Base-by-base conservation (phyloP, 2,797 vertebrate genomes). In the Spinus olivaceus region DNA sequence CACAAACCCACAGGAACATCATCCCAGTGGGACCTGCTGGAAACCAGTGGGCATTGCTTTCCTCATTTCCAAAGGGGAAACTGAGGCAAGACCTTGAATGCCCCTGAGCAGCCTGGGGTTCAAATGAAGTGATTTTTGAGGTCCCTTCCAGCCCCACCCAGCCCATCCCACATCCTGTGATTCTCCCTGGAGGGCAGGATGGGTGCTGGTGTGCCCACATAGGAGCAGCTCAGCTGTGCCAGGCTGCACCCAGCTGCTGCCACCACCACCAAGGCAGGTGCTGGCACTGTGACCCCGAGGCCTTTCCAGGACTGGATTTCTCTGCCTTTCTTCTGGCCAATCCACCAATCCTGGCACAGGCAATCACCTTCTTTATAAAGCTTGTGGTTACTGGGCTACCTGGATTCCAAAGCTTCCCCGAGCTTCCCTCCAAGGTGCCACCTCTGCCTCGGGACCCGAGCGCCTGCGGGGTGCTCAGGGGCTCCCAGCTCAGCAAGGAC, bases 241-340 rank as follows among this genome's bases (percentile, higher is more conserved):
- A 6, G n/a, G 67, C 61, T 70, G 69, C 42, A 24, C 57, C 72
- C 21, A 35, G 8, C 44, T 28, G 24, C 16, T 81, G 51, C 69
- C 51, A 5, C 44, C 69, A 4, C 8, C 37, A n/a, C 22, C 57
- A 37, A 14, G 47, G 47, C 0, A 0, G 16, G 25, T 8, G 27
- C 17, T 6, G 5, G 35, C 12, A 39, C 64, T 30, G 28, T 6
- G 37, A 30, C 33, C 44, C 56, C 7, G 14, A n/a, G n/a, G 30
- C 27, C 4, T 33, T 81, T 21, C 8, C 47, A 47, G 77, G 61
- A 24, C 39, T 30, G 18, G 20, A 54, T 81, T 49, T 30, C 53
- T 67, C 57, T 42, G 69, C 44, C 88, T 90, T 72, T 44, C n/a
- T 67, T 86, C 53, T 1, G 0, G 27, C 47, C 66, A 32, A 8